Percentiles rank a stretch among this genome's conserved stretches.
phyloP scores from a whole-genome alignment of 2,797 vertebrate species.

The Knipowitschia caucasica region DNA sequence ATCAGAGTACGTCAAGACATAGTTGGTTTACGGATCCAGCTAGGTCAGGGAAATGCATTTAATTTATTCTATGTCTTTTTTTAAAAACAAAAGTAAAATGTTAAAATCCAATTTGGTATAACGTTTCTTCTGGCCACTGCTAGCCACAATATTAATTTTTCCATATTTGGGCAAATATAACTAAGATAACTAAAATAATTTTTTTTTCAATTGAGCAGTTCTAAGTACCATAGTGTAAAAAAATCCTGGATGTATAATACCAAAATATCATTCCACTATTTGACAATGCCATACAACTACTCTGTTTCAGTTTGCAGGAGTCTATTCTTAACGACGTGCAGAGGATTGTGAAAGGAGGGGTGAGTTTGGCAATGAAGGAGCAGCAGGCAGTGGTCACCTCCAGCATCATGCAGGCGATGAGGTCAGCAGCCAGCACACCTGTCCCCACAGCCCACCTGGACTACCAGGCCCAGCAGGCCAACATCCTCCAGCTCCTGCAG shows the following conservation, averaged over 20 bases:
- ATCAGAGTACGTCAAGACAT: too few relatives aligned
- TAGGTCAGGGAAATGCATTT: too few relatives aligned
- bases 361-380: constrained; percentile 94
- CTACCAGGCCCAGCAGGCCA: constrained; percentile 93
- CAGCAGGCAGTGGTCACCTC: constrained; percentile 94
- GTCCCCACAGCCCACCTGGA: constrained; percentile 91
- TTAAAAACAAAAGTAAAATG: too few relatives aligned
- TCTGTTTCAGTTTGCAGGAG: constrained; percentile 86
- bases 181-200: too few relatives aligned
- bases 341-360: constrained; percentile 94
- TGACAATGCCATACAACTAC: constrained; percentile 13
- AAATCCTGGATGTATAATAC: not conserved
- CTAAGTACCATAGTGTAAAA: not conserved
- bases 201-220: not conserved
- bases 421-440: constrained; percentile 90
- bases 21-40: too few relatives aligned
- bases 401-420: constrained; percentile 98
- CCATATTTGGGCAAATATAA: too few relatives aligned
- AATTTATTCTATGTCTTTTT: too few relatives aligned
- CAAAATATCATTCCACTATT: not conserved
- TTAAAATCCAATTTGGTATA: too few relatives aligned
- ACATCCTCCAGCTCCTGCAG: constrained; percentile 92
- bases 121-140: too few relatives aligned
- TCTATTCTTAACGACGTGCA: constrained; percentile 93
- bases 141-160: too few relatives aligned